Conservation (phyloP, 2,888 invertebrate species). For the Homarus gammarus region DNA sequence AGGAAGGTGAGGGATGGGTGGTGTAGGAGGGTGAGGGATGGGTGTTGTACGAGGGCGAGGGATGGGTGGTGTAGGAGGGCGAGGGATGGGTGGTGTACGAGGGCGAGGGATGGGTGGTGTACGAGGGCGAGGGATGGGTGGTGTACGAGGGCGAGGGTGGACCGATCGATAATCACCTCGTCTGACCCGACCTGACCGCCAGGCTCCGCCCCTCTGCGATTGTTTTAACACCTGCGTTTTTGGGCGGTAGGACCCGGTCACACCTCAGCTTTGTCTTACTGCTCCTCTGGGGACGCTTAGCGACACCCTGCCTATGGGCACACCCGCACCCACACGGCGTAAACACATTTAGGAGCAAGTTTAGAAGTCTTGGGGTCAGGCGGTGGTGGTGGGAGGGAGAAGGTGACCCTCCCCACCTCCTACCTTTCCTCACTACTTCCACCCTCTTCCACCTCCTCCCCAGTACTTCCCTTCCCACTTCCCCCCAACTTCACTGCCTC, state of each 20-base stretch:
- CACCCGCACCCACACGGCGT: not conserved
- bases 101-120: too few relatives aligned
- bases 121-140: too few relatives aligned
- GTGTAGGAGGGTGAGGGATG: too few relatives aligned
- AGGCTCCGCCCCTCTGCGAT: slow-evolving; percentile 51
- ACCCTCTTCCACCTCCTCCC: not conserved
- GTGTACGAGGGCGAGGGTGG: not conserved
- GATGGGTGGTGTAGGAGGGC: too few relatives aligned
- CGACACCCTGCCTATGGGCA: not conserved
- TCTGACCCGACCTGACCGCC: slow-evolving; percentile 64
- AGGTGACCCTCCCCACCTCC: not conserved
- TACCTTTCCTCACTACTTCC: not conserved
- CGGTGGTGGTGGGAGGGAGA: slow-evolving; percentile 11
- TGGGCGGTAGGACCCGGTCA: slow-evolving; percentile 33
- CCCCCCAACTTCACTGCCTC: not conserved
- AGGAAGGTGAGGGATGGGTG: too few relatives aligned
- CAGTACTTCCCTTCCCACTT: not conserved
- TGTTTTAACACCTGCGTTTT: slow-evolving; percentile 69
- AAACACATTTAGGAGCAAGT: slow-evolving; percentile 45
- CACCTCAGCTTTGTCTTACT: slow-evolving; percentile 64
- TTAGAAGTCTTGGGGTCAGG: slow-evolving; percentile 22
- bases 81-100: too few relatives aligned
- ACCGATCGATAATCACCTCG: slow-evolving; percentile 62
- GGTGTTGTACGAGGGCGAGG: too few relatives aligned
- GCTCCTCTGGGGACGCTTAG: slow-evolving; percentile 31